Percentiles rank a stretch among this genome's conserved stretches.
These are phyloP conservation scores for Ommatoiulus sabulosus DNA, from an alignment of 2,888 invertebrate species.

Conservation along the genomic window DNA sequence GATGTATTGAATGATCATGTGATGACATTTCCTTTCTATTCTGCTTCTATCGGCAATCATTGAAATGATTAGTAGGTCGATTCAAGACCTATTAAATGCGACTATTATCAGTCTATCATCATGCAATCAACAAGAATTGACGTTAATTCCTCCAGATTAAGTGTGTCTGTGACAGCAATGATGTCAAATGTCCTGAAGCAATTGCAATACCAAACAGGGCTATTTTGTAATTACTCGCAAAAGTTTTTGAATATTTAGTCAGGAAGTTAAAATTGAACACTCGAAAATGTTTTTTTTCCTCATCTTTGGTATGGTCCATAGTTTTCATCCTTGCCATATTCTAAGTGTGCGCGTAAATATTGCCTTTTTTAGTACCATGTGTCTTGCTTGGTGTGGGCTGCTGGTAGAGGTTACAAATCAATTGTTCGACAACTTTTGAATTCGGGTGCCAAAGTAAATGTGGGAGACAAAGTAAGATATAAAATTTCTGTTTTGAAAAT, in stretches of 20 bases:
- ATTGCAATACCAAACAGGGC: no score
- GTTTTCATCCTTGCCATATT: no score
- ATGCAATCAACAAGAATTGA: no score
- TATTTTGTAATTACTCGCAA: no score
- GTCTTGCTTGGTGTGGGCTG: constrained; percentile 92
- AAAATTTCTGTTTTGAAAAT: constrained; percentile 11
- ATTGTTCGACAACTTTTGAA: constrained; percentile 86
- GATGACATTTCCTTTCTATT: constrained; percentile 53
- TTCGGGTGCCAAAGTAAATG: constrained; percentile 92
- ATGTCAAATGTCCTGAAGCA: not conserved
- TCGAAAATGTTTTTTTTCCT: constrained; percentile 30
- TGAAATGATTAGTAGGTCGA: not conserved
- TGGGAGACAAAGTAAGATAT: constrained; percentile 82
- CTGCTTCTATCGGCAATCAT: not conserved
- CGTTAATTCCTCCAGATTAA: not conserved
- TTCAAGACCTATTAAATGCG: not conserved
- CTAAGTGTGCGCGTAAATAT: no score
- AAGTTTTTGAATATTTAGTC: not conserved
- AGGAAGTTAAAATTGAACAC: no score
- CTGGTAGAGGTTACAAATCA: constrained; percentile 88
- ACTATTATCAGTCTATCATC: not conserved
- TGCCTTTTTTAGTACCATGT: constrained; percentile 78
- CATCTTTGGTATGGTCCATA: not conserved
- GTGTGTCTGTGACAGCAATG: not conserved
- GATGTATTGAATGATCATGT: constrained; percentile 60